These are phyloP conservation scores for Megatriorchis doriae DNA, from an alignment of 2,113 vertebrate species.

Conservation along the genomic window DNA sequence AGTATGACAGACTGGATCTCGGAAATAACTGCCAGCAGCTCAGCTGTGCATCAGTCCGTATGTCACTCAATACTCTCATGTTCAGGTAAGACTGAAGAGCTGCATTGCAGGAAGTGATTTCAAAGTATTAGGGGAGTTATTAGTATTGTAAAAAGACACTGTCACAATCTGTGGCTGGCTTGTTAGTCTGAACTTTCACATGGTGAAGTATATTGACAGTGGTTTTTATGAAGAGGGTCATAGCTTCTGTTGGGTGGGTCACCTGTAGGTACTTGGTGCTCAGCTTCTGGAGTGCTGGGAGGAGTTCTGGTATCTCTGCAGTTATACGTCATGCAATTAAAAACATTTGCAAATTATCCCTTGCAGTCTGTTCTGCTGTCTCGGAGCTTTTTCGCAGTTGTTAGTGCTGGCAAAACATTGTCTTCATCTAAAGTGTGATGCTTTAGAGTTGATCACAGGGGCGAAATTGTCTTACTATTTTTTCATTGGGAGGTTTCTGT, in stretches of 20 bases:
- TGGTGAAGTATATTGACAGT: not conserved
- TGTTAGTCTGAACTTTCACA: not conserved
- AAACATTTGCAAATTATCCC: not conserved
- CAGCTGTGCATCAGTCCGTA: not conserved
- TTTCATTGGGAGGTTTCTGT: not conserved
- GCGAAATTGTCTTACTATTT: not conserved
- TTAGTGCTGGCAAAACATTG: not conserved
- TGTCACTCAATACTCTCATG: too few relatives aligned
- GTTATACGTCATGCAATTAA: not conserved
- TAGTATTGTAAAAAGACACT: not conserved
- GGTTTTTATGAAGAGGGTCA: not conserved
- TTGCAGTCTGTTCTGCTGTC: not conserved
- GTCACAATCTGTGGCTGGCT: not conserved
- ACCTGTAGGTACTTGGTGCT: accelerated
- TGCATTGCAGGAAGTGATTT: not conserved
- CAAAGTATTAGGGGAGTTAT: not conserved
- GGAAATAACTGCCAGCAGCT: not conserved
- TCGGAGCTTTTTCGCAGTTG: not conserved
- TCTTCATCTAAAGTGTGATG: not conserved
- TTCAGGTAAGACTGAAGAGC: not conserved
- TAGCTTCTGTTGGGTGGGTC: not conserved
- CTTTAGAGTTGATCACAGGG: not conserved
- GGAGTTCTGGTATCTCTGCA: not conserved
- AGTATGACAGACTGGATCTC: not conserved
- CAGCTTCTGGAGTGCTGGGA: not conserved